Conservation (phyloP, 53 echinoderm and acorn worm genomes). For the Patiria pectinifera region DNA sequence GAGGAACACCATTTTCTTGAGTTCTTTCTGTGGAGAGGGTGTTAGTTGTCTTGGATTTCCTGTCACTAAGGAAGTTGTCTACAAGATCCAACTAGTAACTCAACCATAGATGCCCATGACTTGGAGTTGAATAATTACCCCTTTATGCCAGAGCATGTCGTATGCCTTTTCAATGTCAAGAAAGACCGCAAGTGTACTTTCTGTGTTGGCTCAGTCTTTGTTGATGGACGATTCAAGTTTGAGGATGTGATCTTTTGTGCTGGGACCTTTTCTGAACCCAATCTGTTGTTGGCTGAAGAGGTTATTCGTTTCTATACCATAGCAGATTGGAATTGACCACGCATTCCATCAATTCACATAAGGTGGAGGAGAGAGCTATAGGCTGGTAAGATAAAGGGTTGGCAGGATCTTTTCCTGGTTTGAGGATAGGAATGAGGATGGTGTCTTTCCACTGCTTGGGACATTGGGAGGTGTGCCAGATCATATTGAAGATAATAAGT, state of each 20-base stretch:
- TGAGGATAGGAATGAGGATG: background rate
- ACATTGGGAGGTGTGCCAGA: background rate
- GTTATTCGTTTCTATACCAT: background rate
- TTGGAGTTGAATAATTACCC: constrained; percentile 27
- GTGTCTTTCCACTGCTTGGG: constrained; percentile 12
- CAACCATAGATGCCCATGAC: constrained; percentile 2
- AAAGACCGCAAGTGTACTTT: too few relatives aligned
- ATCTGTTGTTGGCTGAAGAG: background rate
- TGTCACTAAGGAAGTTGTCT: constrained; percentile 8
- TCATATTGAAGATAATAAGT: constrained; percentile 1
- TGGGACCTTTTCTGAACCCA: constrained; percentile 38
- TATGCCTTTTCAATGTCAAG: too few relatives aligned
- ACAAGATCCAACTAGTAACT: background rate
- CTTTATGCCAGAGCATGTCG: constrained; percentile 21
- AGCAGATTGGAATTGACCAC: background rate
- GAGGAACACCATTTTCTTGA: constrained; percentile 32
- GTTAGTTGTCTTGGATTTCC: background rate
- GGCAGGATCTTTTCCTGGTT: background rate
- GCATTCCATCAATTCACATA: background rate
- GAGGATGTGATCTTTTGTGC: too few relatives aligned
- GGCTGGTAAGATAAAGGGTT: background rate
- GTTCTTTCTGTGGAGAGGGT: background rate
- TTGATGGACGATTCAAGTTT: too few relatives aligned
- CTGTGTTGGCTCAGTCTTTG: too few relatives aligned
- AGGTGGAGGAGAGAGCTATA: background rate